Conservation (phyloP, 64 coral and sea anemone species). For the Pocillopora verrucosa region DNA sequence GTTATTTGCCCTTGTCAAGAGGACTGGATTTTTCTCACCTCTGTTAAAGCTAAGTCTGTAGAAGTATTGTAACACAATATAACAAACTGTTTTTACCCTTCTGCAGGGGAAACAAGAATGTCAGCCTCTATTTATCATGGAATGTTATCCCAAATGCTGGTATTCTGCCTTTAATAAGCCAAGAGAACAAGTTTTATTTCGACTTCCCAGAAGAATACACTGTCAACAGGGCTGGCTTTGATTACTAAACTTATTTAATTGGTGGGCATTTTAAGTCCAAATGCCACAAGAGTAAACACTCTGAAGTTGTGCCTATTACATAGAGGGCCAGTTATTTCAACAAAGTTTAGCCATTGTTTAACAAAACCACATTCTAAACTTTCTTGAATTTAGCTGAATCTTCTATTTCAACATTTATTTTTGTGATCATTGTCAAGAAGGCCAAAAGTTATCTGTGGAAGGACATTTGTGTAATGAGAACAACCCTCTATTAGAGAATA, state of each 20-base stretch:
- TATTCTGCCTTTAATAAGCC: conserved; percentile 72
- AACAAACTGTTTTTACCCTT: neutral
- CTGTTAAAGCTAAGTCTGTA: too few relatives aligned
- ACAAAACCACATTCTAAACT: too few relatives aligned
- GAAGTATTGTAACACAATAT: too few relatives aligned
- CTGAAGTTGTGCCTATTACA: neutral
- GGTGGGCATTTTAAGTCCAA: neutral
- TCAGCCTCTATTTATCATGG: conserved; percentile 89
- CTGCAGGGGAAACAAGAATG: conserved; percentile 86
- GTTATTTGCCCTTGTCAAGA: too few relatives aligned
- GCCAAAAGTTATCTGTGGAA: neutral
- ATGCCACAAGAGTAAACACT: neutral
- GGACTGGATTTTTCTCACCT: too few relatives aligned
- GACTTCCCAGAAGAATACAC: conserved; percentile 91
- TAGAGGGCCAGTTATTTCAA: too few relatives aligned
- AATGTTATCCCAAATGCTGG: conserved; percentile 98
- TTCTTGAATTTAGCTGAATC: too few relatives aligned
- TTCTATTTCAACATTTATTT: too few relatives aligned
- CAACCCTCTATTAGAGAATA: too few relatives aligned
- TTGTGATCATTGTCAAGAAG: too few relatives aligned
- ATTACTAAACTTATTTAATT: conserved; percentile 6
- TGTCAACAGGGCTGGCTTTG: conserved; percentile 48
- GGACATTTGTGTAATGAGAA: too few relatives aligned
- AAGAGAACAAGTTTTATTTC: conserved; percentile 68
- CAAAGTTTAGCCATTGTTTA: too few relatives aligned